Percentiles rank a stretch among this genome's conserved stretches.
phyloP scores from a whole-genome alignment of 2,113 vertebrate genomes.

The Zosterops pallidus region DNA sequence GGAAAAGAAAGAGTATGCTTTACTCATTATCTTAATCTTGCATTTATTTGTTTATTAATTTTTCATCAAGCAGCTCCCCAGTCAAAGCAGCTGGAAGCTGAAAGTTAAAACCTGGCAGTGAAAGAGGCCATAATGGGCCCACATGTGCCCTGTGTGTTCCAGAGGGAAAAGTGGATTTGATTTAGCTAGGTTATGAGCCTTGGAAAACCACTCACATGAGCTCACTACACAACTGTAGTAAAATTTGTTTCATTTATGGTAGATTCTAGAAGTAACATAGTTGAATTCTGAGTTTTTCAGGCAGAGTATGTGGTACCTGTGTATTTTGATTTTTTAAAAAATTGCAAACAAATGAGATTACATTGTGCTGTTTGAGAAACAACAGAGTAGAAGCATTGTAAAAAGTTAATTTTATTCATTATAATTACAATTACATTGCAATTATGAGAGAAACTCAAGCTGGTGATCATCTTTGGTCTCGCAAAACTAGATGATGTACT shows the following conservation, averaged over 20 bases:
- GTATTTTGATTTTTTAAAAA: not conserved
- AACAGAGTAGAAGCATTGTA: not conserved
- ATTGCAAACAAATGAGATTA: not conserved
- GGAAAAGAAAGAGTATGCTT: not conserved
- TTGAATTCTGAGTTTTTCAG: not conserved
- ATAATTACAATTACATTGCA: not conserved
- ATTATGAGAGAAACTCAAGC: not conserved
- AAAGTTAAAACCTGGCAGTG: conserved; percentile 23
- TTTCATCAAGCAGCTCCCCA: not conserved
- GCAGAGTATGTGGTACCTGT: not conserved
- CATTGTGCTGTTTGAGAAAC: not conserved
- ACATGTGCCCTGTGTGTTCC: not conserved
- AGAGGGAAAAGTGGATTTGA: not conserved
- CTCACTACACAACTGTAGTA: not conserved
- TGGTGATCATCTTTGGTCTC: not conserved
- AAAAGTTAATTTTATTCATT: conserved; percentile 1
- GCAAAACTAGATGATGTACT: not conserved
- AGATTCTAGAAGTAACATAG: not conserved
- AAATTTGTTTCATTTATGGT: conserved; percentile 12
- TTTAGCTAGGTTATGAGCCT: not conserved
- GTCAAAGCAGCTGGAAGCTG: conserved; percentile 14
- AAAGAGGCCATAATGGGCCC: not conserved
- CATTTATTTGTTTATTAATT: conserved; percentile 14
- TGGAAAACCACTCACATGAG: not conserved
- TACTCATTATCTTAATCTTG: not conserved